phyloP scores from a whole-genome alignment of 2,113 vertebrate genomes.

The Morone saxatilis region DNA sequence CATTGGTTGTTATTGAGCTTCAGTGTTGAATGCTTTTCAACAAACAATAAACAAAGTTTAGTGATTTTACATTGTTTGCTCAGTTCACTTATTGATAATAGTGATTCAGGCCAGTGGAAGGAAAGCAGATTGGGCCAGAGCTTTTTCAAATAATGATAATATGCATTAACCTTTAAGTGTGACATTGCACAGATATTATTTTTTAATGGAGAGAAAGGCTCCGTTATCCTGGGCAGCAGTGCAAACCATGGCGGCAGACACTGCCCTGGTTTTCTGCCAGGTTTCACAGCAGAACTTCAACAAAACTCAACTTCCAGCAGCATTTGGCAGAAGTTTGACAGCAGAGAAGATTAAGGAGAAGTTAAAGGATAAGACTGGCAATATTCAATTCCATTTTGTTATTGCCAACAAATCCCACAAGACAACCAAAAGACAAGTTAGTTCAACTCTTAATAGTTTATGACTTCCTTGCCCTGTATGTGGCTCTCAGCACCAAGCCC shows the following conservation, averaged over 20 bases:
- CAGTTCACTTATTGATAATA: not conserved
- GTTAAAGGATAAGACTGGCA: not conserved
- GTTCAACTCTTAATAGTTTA: not conserved
- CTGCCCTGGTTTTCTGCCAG: conserved; percentile 23
- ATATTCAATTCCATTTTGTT: not conserved
- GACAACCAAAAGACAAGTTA: not conserved
- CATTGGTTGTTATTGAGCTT: not conserved
- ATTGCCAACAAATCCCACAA: not conserved
- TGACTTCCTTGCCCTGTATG: not conserved
- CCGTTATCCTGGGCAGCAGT: not conserved
- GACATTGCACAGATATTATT: not conserved
- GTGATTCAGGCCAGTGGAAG: not conserved
- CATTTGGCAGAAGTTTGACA: conserved; percentile 7
- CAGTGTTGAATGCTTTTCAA: not conserved
- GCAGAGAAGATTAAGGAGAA: not conserved
- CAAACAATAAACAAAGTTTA: not conserved
- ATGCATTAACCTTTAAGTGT: not conserved
- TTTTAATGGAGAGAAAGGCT: not conserved
- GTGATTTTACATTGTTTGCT: not conserved
- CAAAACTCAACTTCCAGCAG: not conserved
- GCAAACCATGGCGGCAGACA: not conserved
- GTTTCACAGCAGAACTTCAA: conserved; percentile 5
- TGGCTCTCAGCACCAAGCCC: not conserved
- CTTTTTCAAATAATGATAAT: not conserved
- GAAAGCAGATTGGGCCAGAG: not conserved